Base-by-base conservation (phyloP, 2,888 invertebrate species). In the Seladonia tumulorum region DNA sequence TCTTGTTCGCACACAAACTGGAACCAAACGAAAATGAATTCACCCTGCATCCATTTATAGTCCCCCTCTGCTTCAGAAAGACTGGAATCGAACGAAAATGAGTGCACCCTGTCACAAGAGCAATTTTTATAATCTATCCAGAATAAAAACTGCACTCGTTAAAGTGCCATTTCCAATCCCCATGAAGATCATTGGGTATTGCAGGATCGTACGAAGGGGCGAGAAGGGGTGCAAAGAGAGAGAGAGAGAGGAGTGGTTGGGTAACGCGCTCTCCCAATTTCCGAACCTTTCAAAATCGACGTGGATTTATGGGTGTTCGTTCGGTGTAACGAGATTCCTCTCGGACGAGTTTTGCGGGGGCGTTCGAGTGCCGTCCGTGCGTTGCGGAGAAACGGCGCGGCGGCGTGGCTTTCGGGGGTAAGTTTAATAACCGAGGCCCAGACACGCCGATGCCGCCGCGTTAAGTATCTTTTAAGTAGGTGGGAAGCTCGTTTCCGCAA, bases 271-370 rank as follows among this genome's bases (percentile, higher is more conserved):
- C 84, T 87, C 88, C 90, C 90, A 90, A 90, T 90, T 90, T 90
- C 90, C 90, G 90, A 89, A 90, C 81, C 90, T 90, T 90, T 90
- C 90, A 88, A 90, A 90, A 90, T 76, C 90, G 90, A 90, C 90
- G 86, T 90, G 87, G 90, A 90, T 90, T 90, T 90, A 90, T 90
- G 90, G 90, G 78, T 73, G 86, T 88, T 89, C 74, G 68, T 68
- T 68, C 83, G 80, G 81, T 86, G 90, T 90, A 90, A 90, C 90
- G 90, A 90, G 90, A 90, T 90, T 89, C 90, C 89, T 76, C 81
- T 63, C 57, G 73, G 82, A 76, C 90, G 88, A 85, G 89, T 82
- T 77, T 83, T 73, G 86, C 81, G 89, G 81, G 79, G 74, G 66
- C 35, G 80, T 80, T 75, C 76, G 76, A 74, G 76, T 60, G 22